Conservation (phyloP, 2,113 vertebrate genomes). For the Spea bombifrons region DNA sequence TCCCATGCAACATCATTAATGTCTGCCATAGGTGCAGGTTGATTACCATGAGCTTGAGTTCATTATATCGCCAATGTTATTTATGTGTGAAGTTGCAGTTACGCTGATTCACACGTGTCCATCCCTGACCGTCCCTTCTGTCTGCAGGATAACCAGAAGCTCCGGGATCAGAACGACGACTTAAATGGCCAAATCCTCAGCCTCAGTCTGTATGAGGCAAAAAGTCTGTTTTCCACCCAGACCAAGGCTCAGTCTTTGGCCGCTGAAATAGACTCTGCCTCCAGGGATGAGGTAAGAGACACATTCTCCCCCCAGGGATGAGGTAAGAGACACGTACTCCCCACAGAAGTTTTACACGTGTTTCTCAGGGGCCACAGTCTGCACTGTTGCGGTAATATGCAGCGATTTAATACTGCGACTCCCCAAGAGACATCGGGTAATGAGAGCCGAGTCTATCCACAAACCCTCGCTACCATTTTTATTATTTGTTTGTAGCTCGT, state of each 20-base stretch:
- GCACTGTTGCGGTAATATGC: too few relatives aligned
- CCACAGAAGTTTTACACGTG: too few relatives aligned
- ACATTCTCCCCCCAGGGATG: background rate
- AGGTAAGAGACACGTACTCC: too few relatives aligned
- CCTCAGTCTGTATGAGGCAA: slow-evolving; percentile 92
- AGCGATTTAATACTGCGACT: too few relatives aligned
- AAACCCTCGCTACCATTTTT: too few relatives aligned
- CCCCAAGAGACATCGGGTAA: too few relatives aligned
- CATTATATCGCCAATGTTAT: too few relatives aligned
- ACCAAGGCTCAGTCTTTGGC: slow-evolving; percentile 96
- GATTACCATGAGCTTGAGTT: too few relatives aligned
- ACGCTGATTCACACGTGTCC: background rate
- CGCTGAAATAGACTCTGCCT: slow-evolving; percentile 92
- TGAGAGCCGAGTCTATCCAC: too few relatives aligned
- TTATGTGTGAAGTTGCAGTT: background rate
- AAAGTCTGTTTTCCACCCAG: slow-evolving; percentile 91
- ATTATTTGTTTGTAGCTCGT: slow-evolving; percentile 73
- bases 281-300: slow-evolving; percentile 84
- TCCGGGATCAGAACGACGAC: slow-evolving; percentile 94
- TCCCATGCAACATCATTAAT: background rate
- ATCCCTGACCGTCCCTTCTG: background rate
- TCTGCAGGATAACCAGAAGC: slow-evolving; percentile 88
- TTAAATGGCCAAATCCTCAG: slow-evolving; percentile 95
- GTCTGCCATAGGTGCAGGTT: too few relatives aligned
- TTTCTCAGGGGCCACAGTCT: too few relatives aligned